A percentile compares a stretch with the other conserved stretches of the same genome.
Conservation (phyloP, 2,113 vertebrate species). For the Malurus melanocephalus region DNA sequence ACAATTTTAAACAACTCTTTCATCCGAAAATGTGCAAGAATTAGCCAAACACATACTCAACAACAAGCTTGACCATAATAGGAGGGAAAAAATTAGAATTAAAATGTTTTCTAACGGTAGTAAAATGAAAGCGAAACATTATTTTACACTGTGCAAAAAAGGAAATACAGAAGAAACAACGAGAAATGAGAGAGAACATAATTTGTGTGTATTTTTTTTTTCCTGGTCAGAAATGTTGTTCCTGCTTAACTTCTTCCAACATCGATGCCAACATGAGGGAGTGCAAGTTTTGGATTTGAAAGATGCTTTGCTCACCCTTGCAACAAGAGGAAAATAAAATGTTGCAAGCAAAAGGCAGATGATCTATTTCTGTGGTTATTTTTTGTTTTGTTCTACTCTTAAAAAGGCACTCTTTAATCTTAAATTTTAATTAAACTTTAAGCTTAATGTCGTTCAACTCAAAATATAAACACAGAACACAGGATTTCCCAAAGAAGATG, state of each 20-base stretch:
- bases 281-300: not conserved
- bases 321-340: not conserved
- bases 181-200: not conserved
- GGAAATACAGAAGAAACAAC: not conserved
- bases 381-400: not conserved
- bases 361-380: not conserved
- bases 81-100: fast-evolving
- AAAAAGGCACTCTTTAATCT: not conserved
- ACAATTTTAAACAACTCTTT: not conserved
- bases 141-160: not conserved
- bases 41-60: not conserved
- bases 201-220: not conserved
- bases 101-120: not conserved
- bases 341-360: not conserved
- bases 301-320: not conserved
- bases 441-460: not conserved
- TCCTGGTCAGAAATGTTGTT: not conserved
- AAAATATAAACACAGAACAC: not conserved
- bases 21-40: not conserved
- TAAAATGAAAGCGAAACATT: not conserved
- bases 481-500: not conserved
- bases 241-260: not conserved
- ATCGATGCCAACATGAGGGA: not conserved
- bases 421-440: too few species aligned
- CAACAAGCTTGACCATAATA: fast-evolving